Base-by-base conservation (phyloP, 2,113 vertebrate species). In the Actenoides hombroni region DNA sequence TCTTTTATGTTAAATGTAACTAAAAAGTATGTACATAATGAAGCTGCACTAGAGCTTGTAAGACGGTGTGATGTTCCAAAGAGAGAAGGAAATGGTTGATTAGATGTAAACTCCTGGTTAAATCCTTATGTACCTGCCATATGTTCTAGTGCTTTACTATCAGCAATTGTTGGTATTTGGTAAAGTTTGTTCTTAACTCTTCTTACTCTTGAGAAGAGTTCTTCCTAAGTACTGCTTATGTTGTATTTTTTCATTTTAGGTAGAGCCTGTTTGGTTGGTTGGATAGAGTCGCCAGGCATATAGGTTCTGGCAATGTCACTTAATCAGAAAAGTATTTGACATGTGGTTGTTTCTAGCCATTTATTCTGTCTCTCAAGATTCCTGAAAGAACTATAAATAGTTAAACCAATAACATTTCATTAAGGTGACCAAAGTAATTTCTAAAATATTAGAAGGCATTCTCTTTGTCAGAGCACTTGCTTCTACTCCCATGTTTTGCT, bases 21-120 rank as follows among this genome's bases (percentile, higher is more conserved):
- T 56, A 2, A 3, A 11, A 65, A 44, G 7, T 28, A 9, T 1
- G 1, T 6, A 23, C 6, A 19, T 46, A 44, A 54, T 5, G 9
- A 24, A 54, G 18, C 51, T 64, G 48, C 18, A 21, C 11, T 11
- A 21, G 40, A 37, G 8, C 35, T 73, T 76, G 14, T 49, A 40
- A n/a, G 24, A 16, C 20, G 39, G 28, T 42, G 20, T 28, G 7
- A 28, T 37, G 14, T 28, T 20, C 28, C 19, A 42, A 16, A 92
- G 56, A 60, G 48, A 53, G 29, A n/a, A 57, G 29, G 33, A 92
- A 57, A 26, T 25, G 3, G 10, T 3, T 31, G 2, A 31, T 54
- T 14, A 54, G 13, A 24, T 68, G 28, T 25, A 4, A 83, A 61
- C 13, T 87, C 11, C 23, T 59, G 31, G 3, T 25, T 64, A 61